phyloP scores from a whole-genome alignment of 2,888 invertebrate genomes.

The Polylopha cassiicola region DNA sequence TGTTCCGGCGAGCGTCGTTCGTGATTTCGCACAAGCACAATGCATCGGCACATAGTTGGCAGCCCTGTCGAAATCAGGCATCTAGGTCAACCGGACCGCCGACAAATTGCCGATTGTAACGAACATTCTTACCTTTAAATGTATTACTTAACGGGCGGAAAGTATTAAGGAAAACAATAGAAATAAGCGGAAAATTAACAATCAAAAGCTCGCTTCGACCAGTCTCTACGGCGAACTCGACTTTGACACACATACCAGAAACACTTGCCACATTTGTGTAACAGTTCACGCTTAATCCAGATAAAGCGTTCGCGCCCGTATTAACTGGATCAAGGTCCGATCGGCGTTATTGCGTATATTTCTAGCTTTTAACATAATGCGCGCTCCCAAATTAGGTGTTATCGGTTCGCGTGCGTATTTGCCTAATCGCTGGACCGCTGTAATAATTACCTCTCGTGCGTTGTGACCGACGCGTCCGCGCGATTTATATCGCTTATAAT shows the following conservation, averaged over 20 bases:
- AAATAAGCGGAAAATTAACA: neutral
- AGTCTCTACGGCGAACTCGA: slow-evolving; percentile 19
- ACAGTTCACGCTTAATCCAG: slow-evolving; percentile 19
- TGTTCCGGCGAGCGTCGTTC: slow-evolving; percentile 42
- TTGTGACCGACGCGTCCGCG: slow-evolving; percentile 43
- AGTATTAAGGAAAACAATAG: neutral
- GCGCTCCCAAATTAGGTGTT: slow-evolving; percentile 56
- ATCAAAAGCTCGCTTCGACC: slow-evolving; percentile 1
- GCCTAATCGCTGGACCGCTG: slow-evolving; percentile 45
- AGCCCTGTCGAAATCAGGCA: slow-evolving; percentile 41
- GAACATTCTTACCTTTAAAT: slow-evolving; percentile 12
- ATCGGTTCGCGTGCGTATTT: slow-evolving; percentile 59
- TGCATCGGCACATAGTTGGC: slow-evolving; percentile 33
- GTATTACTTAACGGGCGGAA: neutral
- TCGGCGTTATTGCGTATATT: slow-evolving; percentile 34
- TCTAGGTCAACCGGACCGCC: slow-evolving; percentile 45
- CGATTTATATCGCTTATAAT: slow-evolving; percentile 51
- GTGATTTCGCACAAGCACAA: slow-evolving; percentile 32
- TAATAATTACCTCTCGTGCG: slow-evolving; percentile 59
- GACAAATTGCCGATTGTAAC: slow-evolving; percentile 24
- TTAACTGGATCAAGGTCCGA: slow-evolving; percentile 58
- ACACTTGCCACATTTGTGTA: slow-evolving; percentile 27
- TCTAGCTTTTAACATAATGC: slow-evolving; percentile 59
- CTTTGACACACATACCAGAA: slow-evolving; percentile 39
- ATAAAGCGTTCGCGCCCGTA: slow-evolving; percentile 23